Conservation (phyloP, 1,140 invertebrate species). For the Arion vulgaris region DNA sequence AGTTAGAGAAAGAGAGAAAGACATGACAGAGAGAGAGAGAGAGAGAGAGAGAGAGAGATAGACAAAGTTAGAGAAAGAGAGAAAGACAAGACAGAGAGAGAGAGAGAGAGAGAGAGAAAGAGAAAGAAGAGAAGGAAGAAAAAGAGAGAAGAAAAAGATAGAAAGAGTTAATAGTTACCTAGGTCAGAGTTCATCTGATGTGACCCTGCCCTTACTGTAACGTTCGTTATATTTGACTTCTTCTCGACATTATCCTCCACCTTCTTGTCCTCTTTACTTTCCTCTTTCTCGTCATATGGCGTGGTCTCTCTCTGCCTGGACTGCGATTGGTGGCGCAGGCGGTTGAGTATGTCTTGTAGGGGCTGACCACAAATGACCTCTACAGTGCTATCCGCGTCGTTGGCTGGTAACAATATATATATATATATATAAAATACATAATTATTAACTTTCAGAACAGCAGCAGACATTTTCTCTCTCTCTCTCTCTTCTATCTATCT, state of each 20-base stretch:
- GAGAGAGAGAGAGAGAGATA: too few species aligned
- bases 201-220: not conserved
- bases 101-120: too few species aligned
- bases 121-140: too few species aligned
- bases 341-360: constrained; percentile 39
- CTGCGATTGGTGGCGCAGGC: constrained; percentile 37
- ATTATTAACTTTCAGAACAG: not conserved
- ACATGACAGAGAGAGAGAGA: too few species aligned
- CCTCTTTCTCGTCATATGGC: not conserved
- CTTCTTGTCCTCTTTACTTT: not conserved
- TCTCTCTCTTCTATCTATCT: too few species aligned
- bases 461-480: too few species aligned
- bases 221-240: not conserved
- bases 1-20: too few species aligned
- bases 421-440: too few species aligned
- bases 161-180: not conserved
- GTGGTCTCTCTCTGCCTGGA: constrained; percentile 20
- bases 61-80: too few species aligned
- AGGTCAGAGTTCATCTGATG: not conserved
- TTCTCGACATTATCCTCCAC: not conserved
- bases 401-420: too few species aligned
- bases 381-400: constrained; percentile 51
- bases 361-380: constrained; percentile 52
- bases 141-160: too few species aligned
- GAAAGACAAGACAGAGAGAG: too few species aligned